A percentile compares a stretch with the other conserved stretches of the same genome.
Evolutionary conservation across 1,140 invertebrate species (phyloP).

Genomic region (Drosophila littoralis): DNA sequence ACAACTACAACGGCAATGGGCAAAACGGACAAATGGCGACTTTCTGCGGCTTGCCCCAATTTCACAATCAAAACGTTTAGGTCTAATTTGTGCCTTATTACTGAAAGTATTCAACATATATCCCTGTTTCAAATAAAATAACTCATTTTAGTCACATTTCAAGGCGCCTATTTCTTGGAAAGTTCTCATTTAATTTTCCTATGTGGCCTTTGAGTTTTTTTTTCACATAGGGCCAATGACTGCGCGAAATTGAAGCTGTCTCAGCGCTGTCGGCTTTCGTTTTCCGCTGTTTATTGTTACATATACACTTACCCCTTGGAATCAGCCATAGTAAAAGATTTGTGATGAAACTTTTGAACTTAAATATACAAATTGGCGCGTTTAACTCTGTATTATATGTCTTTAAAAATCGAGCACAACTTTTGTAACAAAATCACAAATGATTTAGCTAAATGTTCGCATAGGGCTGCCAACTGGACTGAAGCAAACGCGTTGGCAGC

Average conservation of each 20-base stretch:
- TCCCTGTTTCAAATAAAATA: background rate
- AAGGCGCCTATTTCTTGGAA: background rate
- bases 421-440: conserved; percentile 61
- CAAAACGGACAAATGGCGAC: conserved; percentile 61
- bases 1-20: conserved; percentile 29
- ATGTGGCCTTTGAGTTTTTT: conserved; percentile 70
- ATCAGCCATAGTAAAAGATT: conserved; percentile 67
- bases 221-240: conserved; percentile 61
- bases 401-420: conserved; percentile 45
- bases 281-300: conserved; percentile 11
- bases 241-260: conserved; percentile 67
- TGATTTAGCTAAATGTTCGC: conserved; percentile 59
- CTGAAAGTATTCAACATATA: conserved; percentile 1
- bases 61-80: conserved; percentile 42
- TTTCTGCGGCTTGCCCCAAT: conserved; percentile 61
- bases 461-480: conserved; percentile 40
- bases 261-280: conserved; percentile 55
- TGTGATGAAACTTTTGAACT: conserved; percentile 63
- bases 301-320: conserved; percentile 72
- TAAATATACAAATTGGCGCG: conserved; percentile 60
- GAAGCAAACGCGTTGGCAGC: conserved; percentile 37
- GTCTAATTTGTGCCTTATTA: background rate
- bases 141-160: background rate
- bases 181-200: conserved; percentile 32
- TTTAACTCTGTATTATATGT: conserved; percentile 29